These are phyloP conservation scores for Acinonyx jubatus DNA, from an alignment of 2,113 vertebrate species.

Conservation along the genomic window DNA sequence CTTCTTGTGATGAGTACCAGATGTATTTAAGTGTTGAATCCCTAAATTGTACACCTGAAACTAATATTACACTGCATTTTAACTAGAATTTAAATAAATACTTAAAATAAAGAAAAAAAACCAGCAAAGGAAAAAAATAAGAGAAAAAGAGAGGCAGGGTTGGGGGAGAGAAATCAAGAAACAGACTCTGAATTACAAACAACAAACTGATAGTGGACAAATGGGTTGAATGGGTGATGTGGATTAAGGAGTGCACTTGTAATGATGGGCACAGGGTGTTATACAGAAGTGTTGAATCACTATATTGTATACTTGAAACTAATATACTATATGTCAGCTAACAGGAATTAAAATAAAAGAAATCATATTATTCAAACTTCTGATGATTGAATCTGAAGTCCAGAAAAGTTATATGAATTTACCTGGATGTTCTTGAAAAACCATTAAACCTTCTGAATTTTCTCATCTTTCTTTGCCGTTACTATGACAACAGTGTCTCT, in stretches of 20 bases:
- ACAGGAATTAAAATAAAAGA: background rate
- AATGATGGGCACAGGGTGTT: background rate
- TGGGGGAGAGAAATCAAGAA: background rate
- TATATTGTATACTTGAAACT: background rate
- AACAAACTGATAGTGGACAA: background rate
- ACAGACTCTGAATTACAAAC: background rate
- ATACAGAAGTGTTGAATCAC: background rate
- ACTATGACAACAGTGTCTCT: background rate
- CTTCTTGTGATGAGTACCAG: background rate
- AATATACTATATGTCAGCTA: background rate
- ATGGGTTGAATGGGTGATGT: background rate
- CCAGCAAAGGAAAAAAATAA: background rate
- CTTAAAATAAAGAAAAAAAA: background rate
- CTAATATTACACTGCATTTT: background rate
- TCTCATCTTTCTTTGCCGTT: background rate
- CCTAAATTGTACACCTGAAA: background rate
- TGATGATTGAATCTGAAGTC: background rate
- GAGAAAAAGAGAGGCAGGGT: background rate
- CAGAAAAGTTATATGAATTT: background rate
- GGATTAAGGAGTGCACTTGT: background rate
- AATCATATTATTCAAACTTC: background rate
- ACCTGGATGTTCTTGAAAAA: background rate
- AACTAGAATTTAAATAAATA: background rate
- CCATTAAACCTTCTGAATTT: background rate
- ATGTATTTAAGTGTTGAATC: background rate